A percentile compares a stretch with the other conserved stretches of the same genome.
Evolutionary conservation across 2,113 vertebrate genomes (phyloP).

Genomic region (Puffinus mauretanicus): DNA sequence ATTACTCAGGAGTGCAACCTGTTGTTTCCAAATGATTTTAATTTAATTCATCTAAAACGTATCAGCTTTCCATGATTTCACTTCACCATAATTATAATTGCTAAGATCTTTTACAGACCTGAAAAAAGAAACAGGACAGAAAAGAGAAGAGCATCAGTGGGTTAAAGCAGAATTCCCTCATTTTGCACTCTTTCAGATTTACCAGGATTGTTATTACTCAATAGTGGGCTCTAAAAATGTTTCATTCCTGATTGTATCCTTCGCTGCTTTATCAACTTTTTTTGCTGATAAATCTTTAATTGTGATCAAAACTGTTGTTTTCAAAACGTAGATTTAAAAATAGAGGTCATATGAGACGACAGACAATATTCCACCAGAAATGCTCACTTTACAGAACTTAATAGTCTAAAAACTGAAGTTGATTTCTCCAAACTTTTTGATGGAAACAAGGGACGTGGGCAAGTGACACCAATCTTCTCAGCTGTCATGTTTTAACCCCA

Average conservation of each 20-base stretch:
- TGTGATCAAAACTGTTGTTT: neutral
- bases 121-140: neutral
- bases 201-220: neutral
- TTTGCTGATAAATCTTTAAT: neutral
- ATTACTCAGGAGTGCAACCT: neutral
- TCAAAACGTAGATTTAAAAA: neutral
- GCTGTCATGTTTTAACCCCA: too few relatives aligned
- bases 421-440: neutral
- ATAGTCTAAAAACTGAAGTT: neutral
- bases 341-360: neutral
- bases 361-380: neutral
- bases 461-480: neutral
- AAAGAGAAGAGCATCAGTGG: neutral
- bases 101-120: neutral
- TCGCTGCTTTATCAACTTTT: neutral
- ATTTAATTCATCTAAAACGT: neutral
- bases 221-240: neutral
- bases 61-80: neutral
- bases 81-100: neutral
- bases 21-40: neutral
- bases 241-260: neutral
- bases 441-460: neutral
- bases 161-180: neutral
- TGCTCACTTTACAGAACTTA: neutral
- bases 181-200: neutral